Evolutionary conservation across 2,888 invertebrate genomes (phyloP).

Genomic region (Philonicus albiceps): DNA sequence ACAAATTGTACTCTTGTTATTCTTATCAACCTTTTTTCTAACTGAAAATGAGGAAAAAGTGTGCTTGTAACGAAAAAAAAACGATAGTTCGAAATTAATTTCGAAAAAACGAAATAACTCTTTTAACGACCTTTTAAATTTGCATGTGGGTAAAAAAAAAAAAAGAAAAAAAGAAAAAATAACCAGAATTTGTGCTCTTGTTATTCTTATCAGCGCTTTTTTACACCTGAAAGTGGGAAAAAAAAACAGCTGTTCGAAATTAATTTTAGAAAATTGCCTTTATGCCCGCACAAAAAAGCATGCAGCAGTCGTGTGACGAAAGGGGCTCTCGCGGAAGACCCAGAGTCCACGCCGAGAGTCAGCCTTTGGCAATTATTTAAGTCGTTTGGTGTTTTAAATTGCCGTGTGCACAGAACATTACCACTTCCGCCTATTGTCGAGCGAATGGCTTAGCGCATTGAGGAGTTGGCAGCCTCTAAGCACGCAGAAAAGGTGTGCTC

Average conservation of each 20-base stretch:
- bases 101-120: background rate
- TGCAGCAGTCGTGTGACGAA: background rate
- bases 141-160: background rate
- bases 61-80: background rate
- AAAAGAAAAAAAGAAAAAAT: no score
- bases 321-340: background rate
- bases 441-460: constrained; percentile 8
- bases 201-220: background rate
- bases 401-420: constrained; percentile 33
- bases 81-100: background rate
- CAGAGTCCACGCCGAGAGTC: background rate
- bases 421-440: constrained; percentile 31
- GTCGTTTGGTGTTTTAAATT: constrained; percentile 27
- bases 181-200: background rate
- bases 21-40: background rate
- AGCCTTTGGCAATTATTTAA: background rate
- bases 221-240: background rate
- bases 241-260: background rate
- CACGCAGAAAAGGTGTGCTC: background rate
- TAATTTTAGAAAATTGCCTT: background rate
- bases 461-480: background rate
- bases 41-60: background rate
- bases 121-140: background rate
- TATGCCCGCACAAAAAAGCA: background rate
- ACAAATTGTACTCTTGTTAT: background rate